Base-by-base conservation (phyloP, 2,113 vertebrate species). In the Mustela lutreola region DNA sequence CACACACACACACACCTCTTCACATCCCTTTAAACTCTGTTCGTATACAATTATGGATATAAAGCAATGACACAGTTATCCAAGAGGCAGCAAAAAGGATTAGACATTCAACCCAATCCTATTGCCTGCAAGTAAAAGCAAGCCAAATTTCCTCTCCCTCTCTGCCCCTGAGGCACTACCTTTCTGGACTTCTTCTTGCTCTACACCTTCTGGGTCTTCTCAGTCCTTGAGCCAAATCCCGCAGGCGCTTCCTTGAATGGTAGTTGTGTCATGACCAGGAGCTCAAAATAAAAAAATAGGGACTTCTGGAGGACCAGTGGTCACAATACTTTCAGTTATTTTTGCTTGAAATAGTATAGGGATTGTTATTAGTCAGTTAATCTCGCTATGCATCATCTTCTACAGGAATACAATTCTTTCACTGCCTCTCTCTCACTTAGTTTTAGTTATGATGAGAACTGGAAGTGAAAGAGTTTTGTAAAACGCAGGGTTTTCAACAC, bases 81-180 rank as follows among this genome's bases (percentile, higher is more conserved):
- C 18, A 83, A 91, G 60, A 31, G 9, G 11, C 16, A 24, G 12
- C 4, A 9, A 11, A 36, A 24, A 48, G 84, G 19, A 2, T 65
- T 93, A 48, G 26, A 89, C 85, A 24, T 91, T 80, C 80, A 94
- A 19, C 36, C 65, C 28, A 76, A 31, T 3, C 58, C 22, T 36
- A 28, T n/a, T 7, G 22, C 12, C 9, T 33, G 14, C 21, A 58
- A 85, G n/a, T 80, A 45, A 71, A 65, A 70, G 8, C 42, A 56
- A 75, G 48, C 56, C 14, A 81, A 31, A 26, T 58, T 42, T 42
- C 33, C 26, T 45, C 48, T 11, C 1, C 2, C 0, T 12, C 28
- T 3, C 15, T 1, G 1, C 4, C 6, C 9, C 1, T 4, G 48
- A 21, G 15, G n/a, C 2, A 3, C 16, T 31, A 70, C 11, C 12